Evolutionary conservation across 1,140 invertebrate species (phyloP).

Genomic region (Drosophila burlai): DNA sequence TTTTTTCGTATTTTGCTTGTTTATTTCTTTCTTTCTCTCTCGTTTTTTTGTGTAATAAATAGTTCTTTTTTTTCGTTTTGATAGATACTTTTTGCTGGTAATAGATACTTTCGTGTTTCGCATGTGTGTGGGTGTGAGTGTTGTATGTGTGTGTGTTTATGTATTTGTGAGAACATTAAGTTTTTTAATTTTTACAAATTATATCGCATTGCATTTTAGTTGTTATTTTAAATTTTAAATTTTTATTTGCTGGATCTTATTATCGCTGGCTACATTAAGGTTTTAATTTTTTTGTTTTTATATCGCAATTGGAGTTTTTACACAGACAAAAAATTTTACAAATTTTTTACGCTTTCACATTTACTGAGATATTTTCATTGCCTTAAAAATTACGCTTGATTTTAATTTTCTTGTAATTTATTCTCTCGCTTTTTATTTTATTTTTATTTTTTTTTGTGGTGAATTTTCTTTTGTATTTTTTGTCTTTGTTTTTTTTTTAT

Average conservation of each 20-base stretch:
- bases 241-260: constrained; percentile 45
- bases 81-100: constrained; percentile 76
- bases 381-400: constrained; percentile 71
- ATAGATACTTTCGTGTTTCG: constrained; percentile 64
- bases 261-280: constrained; percentile 59
- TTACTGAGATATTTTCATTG: constrained; percentile 81
- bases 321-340: constrained; percentile 82
- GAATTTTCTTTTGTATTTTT: constrained; percentile 21
- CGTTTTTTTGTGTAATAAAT: constrained; percentile 70
- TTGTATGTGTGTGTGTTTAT: constrained; percentile 31
- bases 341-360: constrained; percentile 84
- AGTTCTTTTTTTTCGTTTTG: constrained; percentile 64
- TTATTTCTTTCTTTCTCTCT: constrained; percentile 55
- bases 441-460: constrained; percentile 42
- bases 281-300: constrained; percentile 56
- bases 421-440: constrained; percentile 1
- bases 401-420: constrained; percentile 39
- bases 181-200: constrained; percentile 79
- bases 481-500: constrained; percentile 22
- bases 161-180: constrained; percentile 75
- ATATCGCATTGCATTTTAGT: constrained; percentile 73
- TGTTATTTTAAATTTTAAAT: constrained; percentile 33
- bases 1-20: constrained; percentile 65
- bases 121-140: constrained; percentile 38
- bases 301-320: constrained; percentile 83